Evolutionary conservation across 1,140 invertebrate genomes (phyloP), one percentile per base, ranked within the genome.

Genomic region (Elymnias hypermnestra): DNA sequence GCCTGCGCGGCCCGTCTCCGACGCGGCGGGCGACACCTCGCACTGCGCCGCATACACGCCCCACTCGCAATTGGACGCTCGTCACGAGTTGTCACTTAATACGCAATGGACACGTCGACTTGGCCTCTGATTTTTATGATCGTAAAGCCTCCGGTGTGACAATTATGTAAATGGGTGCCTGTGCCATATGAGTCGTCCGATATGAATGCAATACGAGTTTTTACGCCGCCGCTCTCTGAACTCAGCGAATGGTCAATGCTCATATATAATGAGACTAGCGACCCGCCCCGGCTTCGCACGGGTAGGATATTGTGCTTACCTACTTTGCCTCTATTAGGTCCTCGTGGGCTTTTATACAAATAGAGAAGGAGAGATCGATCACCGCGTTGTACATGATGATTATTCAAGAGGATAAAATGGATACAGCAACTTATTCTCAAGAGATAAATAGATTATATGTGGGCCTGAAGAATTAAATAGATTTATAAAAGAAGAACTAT

Each of bases 101-200:
- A 1, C 23, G 38, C 46, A 42, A 49, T 14, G 38, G 29, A 41
- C 28, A 9, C 10, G 8, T 49, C 29, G 2, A 15, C n/a, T 35
- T 9, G 14, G 25, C 18, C 2, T 12, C 19, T 15, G 15, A 36
- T 12, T 26, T 18, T 17, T 7, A 2, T 13, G 25, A 35, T 51
- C 41, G 26, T 12, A 13, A 23, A 10, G 28, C 17, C 15, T 37
- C 41, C 46, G 36, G 39, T 19, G 41, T 45, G 35, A 40, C 45
- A 49, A 53, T 57, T 57, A 57, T 57, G 45, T 58, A 54, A 53
- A 58, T 53, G 6, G 37, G 26, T 28, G n/a, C 19, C 21, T 23
- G 25, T 29, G 35, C 48, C 48, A 21, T 51, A 51, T 51, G 41
- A 47, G 48, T 29, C 36, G 33, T 46, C 35, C 33, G 35, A 50